Base-by-base conservation (phyloP, 2,113 vertebrate species). In the Noturus placidus region DNA sequence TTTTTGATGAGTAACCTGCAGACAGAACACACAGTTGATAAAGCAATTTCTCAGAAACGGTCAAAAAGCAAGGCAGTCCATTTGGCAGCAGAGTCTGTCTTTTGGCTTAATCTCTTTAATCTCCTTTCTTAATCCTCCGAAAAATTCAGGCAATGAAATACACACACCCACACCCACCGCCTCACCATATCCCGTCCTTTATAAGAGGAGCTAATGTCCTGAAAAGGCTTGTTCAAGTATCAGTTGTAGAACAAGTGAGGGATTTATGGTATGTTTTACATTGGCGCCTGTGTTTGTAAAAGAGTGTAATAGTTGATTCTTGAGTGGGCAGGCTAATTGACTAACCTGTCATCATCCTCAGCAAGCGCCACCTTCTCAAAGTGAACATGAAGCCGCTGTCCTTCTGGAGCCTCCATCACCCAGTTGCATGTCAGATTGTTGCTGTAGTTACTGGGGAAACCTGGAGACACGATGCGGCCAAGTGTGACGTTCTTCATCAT, bases 361-460 rank as follows among this genome's bases (percentile, higher is more conserved):
- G 98, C 97, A 94, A 99, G 92, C 0, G 98, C 97, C 87, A 99
- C 97, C 93, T 99, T 99, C 95, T 99, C 98, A 0, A 99, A 99
- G 95, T 99, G 98, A 70, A 99, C 87, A 76, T 99, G 98, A 1
- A 99, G 93, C 81, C 96, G 93, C 56, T 99, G 96, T 74, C 94
- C 95, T 2, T 94, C 87, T 0, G 97, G 97, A 0, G 97, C 98
- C 92, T 98, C 97, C 88, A 99, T 94, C 87, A 99, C 95, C 98
- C 98, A 99, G 92, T 99, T 97, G 90, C 98, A 99, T 0, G 98
- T 99, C 93, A 99, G 92, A 92, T 99, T 99, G 96, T 98, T 99
- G 96, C 97, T 99, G 94, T 99, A 99, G 95, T 98, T 99, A 87
- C 96, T 96, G 0, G 98, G 98, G 92, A 98, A 99, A 90, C 97